phyloP scores from a whole-genome alignment of 2,797 vertebrate genomes.

The Vireo griseus region DNA sequence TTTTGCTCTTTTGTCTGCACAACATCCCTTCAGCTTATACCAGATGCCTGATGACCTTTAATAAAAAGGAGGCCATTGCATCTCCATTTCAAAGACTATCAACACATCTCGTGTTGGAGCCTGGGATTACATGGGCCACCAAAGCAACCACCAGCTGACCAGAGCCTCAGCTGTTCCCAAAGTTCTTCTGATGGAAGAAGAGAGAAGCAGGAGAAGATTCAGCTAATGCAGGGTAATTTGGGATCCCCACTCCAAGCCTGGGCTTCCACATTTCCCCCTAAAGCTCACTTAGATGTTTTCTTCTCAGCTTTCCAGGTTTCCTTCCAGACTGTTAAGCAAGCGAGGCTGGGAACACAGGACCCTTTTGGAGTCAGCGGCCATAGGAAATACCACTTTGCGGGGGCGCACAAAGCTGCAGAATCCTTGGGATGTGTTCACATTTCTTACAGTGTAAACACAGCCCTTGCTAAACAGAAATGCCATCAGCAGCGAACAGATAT shows the following conservation, averaged over 20 bases:
- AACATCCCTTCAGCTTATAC: slow-evolving; percentile 1
- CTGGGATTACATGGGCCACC: slow-evolving; percentile 15
- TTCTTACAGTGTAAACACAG: background rate
- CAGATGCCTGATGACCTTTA: slow-evolving; percentile 50
- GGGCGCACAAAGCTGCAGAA: background rate
- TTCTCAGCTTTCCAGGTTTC: slow-evolving; percentile 32
- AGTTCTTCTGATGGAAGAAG: background rate
- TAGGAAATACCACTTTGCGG: background rate
- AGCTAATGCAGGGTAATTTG: background rate
- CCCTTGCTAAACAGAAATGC: background rate
- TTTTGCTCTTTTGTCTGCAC: background rate
- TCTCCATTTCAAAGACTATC: slow-evolving; percentile 38
- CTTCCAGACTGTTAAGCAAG: slow-evolving; percentile 6
- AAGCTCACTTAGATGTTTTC: background rate
- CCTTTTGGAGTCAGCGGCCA: slow-evolving; percentile 20
- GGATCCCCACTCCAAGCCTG: background rate
- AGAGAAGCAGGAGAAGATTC: background rate
- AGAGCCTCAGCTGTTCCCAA: slow-evolving; percentile 15
- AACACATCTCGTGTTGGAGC: slow-evolving; percentile 31
- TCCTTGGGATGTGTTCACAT: background rate
- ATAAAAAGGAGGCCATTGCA: background rate
- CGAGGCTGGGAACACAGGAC: slow-evolving; percentile 32
- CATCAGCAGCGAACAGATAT: background rate
- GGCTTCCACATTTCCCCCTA: background rate
- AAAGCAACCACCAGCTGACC: background rate